These are phyloP conservation scores for Apoda limacodes DNA, from an alignment of 2,888 invertebrate species.

Conservation along the genomic window DNA sequence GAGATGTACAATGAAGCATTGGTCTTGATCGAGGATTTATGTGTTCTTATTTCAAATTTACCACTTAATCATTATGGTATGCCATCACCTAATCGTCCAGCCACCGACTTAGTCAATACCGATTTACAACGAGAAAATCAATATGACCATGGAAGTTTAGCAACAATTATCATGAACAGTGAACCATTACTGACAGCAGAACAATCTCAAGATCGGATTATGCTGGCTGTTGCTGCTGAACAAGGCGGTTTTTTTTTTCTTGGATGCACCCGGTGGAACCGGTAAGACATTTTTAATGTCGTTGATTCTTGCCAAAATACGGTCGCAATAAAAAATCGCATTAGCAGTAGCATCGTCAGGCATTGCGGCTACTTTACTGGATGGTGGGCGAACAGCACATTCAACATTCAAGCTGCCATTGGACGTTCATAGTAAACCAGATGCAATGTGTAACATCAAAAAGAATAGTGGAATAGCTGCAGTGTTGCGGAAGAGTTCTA, in stretches of 20 bases:
- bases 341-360: slow-evolving; percentile 16
- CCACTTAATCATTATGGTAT: slow-evolving; percentile 23
- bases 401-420: slow-evolving; percentile 16
- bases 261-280: slow-evolving; percentile 8
- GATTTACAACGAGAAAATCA: slow-evolving; percentile 23
- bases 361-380: slow-evolving; percentile 15
- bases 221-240: slow-evolving; percentile 7
- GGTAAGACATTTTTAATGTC: slow-evolving; percentile 11
- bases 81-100: slow-evolving; percentile 18
- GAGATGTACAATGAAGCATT: slow-evolving; percentile 28
- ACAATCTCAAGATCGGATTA: slow-evolving; percentile 14
- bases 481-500: slow-evolving; percentile 12
- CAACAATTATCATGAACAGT: slow-evolving; percentile 13
- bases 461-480: slow-evolving; percentile 14
- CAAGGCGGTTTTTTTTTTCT: slow-evolving; percentile 8
- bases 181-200: slow-evolving; percentile 15
- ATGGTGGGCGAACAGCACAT: slow-evolving; percentile 16
- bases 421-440: slow-evolving; percentile 13
- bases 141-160: slow-evolving; percentile 15
- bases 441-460: slow-evolving; percentile 18
- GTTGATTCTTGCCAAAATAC: slow-evolving; percentile 14
- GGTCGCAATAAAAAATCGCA: slow-evolving; percentile 13
- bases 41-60: slow-evolving; percentile 20
- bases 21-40: slow-evolving; percentile 24
- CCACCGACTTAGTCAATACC: slow-evolving; percentile 18